phyloP scores from a whole-genome alignment of 2,888 invertebrate species.

The Apodemia zela region DNA sequence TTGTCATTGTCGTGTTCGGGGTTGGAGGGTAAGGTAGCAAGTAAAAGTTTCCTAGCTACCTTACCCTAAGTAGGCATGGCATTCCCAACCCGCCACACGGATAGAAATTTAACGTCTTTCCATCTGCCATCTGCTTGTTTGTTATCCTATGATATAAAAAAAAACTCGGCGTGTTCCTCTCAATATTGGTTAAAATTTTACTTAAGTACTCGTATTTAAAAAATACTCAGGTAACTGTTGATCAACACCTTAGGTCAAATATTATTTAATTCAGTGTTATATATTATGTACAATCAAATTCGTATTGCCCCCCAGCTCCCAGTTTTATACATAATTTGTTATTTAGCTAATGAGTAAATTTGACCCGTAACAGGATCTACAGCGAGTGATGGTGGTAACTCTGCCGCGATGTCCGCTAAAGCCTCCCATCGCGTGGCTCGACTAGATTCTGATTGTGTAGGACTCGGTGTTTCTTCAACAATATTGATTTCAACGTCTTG shows the following conservation, averaged over 20 bases:
- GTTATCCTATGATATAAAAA: too few species aligned
- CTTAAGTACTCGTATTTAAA: too few species aligned
- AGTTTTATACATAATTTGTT: constrained; percentile 33
- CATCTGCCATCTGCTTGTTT: too few species aligned
- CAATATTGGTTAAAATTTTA: too few species aligned
- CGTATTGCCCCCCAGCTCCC: neutral
- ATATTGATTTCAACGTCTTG: constrained; percentile 22
- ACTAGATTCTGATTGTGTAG: constrained; percentile 64
- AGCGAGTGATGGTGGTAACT: constrained; percentile 71
- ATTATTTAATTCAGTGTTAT: neutral
- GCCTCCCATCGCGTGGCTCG: constrained; percentile 82
- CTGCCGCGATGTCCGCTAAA: constrained; percentile 81
- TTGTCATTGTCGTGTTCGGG: too few species aligned
- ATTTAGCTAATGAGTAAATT: constrained; percentile 65
- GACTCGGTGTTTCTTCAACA: constrained; percentile 46
- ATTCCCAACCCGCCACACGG: too few species aligned
- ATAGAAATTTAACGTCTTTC: too few species aligned
- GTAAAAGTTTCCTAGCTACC: too few species aligned
- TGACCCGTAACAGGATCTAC: constrained; percentile 72
- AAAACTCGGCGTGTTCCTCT: too few species aligned
- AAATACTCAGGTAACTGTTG: too few species aligned
- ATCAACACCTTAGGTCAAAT: neutral
- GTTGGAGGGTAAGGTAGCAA: too few species aligned
- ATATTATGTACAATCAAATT: constrained; percentile 1
- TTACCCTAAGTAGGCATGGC: too few species aligned